Conservation (phyloP, 2,113 vertebrate species). For the Poecilia latipinna region DNA sequence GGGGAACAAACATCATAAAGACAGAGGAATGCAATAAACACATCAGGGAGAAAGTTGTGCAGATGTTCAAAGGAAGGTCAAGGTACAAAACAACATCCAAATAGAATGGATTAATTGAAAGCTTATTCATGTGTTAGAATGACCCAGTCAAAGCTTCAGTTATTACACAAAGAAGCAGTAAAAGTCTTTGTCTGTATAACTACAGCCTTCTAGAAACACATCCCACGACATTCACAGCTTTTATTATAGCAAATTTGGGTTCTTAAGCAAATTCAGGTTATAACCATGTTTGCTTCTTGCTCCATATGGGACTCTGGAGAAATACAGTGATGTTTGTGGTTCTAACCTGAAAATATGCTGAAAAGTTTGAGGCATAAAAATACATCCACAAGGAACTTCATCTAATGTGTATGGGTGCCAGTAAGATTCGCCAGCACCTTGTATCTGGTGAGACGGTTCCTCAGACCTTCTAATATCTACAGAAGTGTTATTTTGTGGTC, state of each 20-base stretch:
- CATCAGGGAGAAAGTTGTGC: too few relatives aligned
- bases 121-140: not conserved
- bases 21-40: not conserved
- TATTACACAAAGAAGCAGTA: not conserved
- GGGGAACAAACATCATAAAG: not conserved
- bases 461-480: conserved; percentile 58
- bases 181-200: too few relatives aligned
- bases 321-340: not conserved
- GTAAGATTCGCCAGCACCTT: conserved; percentile 22
- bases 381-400: not conserved
- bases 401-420: conserved; percentile 8
- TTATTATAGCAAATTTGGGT: too few relatives aligned
- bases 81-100: not conserved
- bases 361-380: not conserved
- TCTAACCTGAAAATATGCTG: not conserved
- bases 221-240: too few relatives aligned
- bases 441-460: conserved; percentile 29
- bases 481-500: conserved; percentile 64
- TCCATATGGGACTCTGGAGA: not conserved
- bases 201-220: too few relatives aligned
- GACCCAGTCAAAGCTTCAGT: not conserved
- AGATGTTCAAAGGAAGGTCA: not conserved
- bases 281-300: not conserved
- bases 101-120: not conserved
- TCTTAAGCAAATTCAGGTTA: too few relatives aligned